Conservation (phyloP, 1,140 invertebrate genomes). For the Apis laboriosa region DNA sequence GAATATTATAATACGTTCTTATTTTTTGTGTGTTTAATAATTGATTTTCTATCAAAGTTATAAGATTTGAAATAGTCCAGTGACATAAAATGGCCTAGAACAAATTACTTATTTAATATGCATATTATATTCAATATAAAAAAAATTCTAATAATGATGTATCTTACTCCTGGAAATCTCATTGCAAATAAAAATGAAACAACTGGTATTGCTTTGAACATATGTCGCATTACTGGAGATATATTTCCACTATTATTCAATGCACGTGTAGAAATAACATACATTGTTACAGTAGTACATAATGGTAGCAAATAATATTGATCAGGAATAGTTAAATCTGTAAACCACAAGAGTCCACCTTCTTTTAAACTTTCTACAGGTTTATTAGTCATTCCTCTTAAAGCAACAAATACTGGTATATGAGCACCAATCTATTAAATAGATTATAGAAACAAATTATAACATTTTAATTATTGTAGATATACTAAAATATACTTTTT, state of each 20-base stretch:
- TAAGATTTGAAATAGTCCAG: constrained; percentile 94
- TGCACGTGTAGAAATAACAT: constrained; percentile 90
- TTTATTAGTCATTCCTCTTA: constrained; percentile 91
- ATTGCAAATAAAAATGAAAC: constrained; percentile 92
- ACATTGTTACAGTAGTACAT: constrained; percentile 90
- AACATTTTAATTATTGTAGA: constrained; percentile 5
- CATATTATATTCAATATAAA: no score
- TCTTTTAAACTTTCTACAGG: constrained; percentile 93
- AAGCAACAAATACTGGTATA: constrained; percentile 93
- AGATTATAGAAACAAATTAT: constrained; percentile 33
- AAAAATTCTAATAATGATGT: background rate
- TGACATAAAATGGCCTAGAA: constrained; percentile 91
- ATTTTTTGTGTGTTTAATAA: constrained; percentile 89
- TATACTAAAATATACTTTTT: background rate
- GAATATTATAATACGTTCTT: constrained; percentile 90
- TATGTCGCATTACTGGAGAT: constrained; percentile 84
- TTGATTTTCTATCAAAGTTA: constrained; percentile 91
- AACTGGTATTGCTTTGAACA: constrained; percentile 88
- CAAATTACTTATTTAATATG: background rate
- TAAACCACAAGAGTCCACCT: constrained; percentile 97
- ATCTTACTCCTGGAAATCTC: constrained; percentile 91
- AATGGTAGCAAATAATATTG: constrained; percentile 94
- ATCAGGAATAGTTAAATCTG: constrained; percentile 94
- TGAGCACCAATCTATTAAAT: constrained; percentile 89
- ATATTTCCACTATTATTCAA: accelerated